These are phyloP conservation scores for Cheilosia scutellata DNA, from an alignment of 2,888 invertebrate genomes.

Conservation along the genomic window DNA sequence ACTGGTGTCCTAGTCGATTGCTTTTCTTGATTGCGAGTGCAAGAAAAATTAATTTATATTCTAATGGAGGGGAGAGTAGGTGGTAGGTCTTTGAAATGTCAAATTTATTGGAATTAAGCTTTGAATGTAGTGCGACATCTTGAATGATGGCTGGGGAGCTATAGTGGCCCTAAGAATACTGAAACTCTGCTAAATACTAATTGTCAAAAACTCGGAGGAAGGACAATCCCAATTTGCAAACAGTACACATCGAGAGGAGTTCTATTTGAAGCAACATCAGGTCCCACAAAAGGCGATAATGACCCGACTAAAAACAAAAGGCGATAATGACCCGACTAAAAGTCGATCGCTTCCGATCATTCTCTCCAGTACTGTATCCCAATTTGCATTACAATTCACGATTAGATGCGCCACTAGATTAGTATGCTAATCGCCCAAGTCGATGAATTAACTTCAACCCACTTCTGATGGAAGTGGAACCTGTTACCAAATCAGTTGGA, in stretches of 20 bases:
- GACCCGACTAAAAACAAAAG: too few species aligned
- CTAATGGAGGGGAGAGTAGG: not conserved
- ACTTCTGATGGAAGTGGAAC: not conserved
- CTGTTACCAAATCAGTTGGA: slow-evolving; percentile 24
- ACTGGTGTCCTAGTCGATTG: slow-evolving; percentile 1
- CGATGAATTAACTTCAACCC: not conserved
- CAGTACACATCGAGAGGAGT: too few species aligned
- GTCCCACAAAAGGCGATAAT: too few species aligned
- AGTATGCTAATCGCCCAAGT: not conserved
- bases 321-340: too few species aligned
- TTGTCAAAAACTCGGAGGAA: too few species aligned
- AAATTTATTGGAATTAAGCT: slow-evolving; percentile 57
- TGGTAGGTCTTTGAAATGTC: slow-evolving; percentile 32
- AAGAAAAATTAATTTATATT: slow-evolving; percentile 61
- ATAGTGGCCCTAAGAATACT: too few species aligned
- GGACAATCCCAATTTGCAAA: too few species aligned
- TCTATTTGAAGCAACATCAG: too few species aligned
- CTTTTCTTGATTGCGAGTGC: slow-evolving; percentile 33
- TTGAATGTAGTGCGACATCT: slow-evolving; percentile 24
- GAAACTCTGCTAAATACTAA: not conserved
- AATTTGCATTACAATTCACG: slow-evolving; percentile 7
- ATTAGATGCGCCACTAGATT: slow-evolving; percentile 14
- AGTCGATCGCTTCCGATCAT: too few species aligned
- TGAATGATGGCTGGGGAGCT: slow-evolving; percentile 60
- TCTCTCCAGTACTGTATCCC: not conserved